Evolutionary conservation across 2,113 vertebrate species (phyloP).

Genomic region (Petroica traversi): DNA sequence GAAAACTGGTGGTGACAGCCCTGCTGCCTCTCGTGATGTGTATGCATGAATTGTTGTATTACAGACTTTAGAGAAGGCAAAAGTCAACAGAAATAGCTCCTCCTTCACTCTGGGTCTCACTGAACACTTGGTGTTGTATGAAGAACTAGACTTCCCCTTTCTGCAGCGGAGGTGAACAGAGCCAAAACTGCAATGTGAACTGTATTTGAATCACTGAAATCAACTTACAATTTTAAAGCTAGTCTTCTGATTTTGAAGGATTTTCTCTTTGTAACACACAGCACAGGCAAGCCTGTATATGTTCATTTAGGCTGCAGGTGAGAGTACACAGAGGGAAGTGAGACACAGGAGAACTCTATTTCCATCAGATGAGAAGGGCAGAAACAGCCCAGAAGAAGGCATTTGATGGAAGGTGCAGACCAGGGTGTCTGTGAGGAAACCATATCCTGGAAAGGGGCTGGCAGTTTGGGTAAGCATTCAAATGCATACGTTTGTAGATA

Average conservation of each 20-base stretch:
- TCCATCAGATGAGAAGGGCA: not conserved
- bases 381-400: not conserved
- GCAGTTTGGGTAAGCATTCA: not conserved
- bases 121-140: not conserved
- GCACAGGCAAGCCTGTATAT: not conserved
- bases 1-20: not conserved
- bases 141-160: not conserved
- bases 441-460: not conserved
- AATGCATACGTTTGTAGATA: not conserved
- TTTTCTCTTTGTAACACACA: not conserved
- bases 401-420: no score
- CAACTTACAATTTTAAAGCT: not conserved
- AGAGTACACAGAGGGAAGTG: not conserved
- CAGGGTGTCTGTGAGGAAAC: not conserved
- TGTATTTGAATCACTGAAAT: not conserved
- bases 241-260: not conserved
- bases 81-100: not conserved
- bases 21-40: not conserved
- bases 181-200: not conserved
- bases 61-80: not conserved
- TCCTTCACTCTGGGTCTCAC: not conserved
- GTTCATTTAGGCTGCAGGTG: not conserved
- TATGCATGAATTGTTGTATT: not conserved
- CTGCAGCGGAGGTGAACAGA: not conserved
- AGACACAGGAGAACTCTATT: not conserved